A percentile compares a stretch with the other conserved stretches of the same genome.
phyloP scores from a whole-genome alignment of 2,113 vertebrate species.

The Thinocorus orbignyianus region DNA sequence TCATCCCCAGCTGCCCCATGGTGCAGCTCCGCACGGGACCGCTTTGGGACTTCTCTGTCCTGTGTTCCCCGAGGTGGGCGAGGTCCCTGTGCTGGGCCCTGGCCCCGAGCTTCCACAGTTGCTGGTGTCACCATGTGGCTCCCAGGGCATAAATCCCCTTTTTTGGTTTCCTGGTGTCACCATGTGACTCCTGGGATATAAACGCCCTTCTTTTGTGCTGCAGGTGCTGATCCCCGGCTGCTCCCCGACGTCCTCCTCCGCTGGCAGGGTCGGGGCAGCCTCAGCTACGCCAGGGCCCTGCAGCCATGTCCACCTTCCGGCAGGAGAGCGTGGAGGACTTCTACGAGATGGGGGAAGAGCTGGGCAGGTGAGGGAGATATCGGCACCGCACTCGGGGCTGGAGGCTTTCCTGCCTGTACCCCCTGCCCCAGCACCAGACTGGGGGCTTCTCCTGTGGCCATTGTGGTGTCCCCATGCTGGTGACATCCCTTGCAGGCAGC shows the following conservation, averaged over 20 bases:
- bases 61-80: accelerated
- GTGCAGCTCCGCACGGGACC: not conserved
- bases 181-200: accelerated
- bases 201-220: not conserved
- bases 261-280: not conserved
- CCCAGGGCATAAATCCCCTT: too few species aligned
- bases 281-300: accelerated
- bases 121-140: accelerated
- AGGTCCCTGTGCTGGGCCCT: not conserved
- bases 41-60: not conserved
- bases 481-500: not conserved
- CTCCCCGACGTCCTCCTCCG: accelerated
- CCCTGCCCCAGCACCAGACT: accelerated
- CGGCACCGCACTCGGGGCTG: accelerated
- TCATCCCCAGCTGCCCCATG: accelerated
- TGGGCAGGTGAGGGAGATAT: constrained; percentile 73
- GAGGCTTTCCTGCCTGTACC: not conserved
- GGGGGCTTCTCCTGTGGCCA: accelerated
- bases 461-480: accelerated
- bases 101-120: not conserved
- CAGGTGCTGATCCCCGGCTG: constrained; percentile 3
- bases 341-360: constrained; percentile 84
- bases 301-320: constrained; percentile 79
- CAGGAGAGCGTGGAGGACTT: constrained; percentile 81
- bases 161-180: not conserved